Evolutionary conservation across 2,888 invertebrate species (phyloP), one percentile per base, ranked within the genome.

Genomic region (Dexiosoma caninum): DNA sequence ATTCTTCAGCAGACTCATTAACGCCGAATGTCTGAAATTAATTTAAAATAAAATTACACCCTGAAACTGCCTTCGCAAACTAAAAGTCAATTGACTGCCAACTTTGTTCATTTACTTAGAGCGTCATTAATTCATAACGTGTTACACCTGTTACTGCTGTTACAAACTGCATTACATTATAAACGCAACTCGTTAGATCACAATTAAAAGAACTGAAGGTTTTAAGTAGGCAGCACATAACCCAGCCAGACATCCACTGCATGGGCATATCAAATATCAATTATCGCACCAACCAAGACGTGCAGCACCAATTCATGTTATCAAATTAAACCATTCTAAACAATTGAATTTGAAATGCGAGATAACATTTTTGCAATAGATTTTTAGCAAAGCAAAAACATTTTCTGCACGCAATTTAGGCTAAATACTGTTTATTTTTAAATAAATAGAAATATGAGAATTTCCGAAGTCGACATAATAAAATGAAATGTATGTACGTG

Each of bases 261-360:
- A 12, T 30, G 37, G n/a, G n/a, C 64, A 16, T 55, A 69, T 77
- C 69, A 49, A 35, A 70, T 77, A 3, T 55, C 62, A 46, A 16
- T 70, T 23, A 32, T 46, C 35, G 8, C 23, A 49, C 55, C 37
- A 55, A 46, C 19, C 46, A 35, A 12, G 27, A 57, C 23, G 10
- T 64, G 46, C 9, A 67, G 10, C 9, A 42, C 14, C 53, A n/a
- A n/a, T n/a, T 72, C 44, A 55, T 72, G 62, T 76, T 30, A 76
- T 40, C n/a, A n/a, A n/a, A n/a, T n/a, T n/a, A 76, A 72, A 72
- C 55, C 72, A 40, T 40, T 72, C 76, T 62, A 76, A n/a, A 72
- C 67, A 81, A 69, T 72, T 64, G 69, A 77, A 64, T 59, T 49
- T 72, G 55, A 55, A 72, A 81, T 30, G 16, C 16, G 53, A 71